phyloP scores from a whole-genome alignment of 2,797 vertebrate genomes.

The Capromys pilorides region DNA sequence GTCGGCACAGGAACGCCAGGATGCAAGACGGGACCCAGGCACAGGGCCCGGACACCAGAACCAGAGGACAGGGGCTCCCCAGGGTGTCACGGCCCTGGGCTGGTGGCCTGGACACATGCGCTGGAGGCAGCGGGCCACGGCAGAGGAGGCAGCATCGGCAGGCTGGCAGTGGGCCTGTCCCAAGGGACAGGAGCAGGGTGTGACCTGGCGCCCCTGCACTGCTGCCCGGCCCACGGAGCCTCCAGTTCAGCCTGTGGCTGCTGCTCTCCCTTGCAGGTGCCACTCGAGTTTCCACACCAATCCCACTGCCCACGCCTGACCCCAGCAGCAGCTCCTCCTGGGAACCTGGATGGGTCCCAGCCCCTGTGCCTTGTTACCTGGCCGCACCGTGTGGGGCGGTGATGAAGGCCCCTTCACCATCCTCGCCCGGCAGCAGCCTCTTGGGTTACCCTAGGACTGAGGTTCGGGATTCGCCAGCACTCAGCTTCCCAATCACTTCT shows the following conservation, averaged over 20 bases:
- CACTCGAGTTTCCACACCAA: too few species aligned
- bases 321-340: not conserved
- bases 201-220: accelerated
- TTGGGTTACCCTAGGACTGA: not conserved
- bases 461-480: not conserved
- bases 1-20: accelerated
- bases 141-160: not conserved
- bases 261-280: not conserved
- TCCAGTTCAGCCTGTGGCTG: not conserved
- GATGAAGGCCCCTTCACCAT: not conserved
- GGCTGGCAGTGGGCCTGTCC: not conserved
- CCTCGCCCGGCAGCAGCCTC: not conserved
- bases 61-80: accelerated
- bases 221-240: accelerated
- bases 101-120: not conserved
- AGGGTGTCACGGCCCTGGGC: not conserved
- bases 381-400: too few species aligned
- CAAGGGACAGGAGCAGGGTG: not conserved
- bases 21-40: too few species aligned
- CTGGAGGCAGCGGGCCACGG: not conserved
- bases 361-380: not conserved
- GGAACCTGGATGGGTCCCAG: not conserved
- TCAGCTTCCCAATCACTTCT: accelerated
- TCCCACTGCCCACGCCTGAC: not conserved
- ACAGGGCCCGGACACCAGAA: accelerated